Conservation (phyloP, 1,140 invertebrate genomes). For the Leptopilina boulardi region DNA sequence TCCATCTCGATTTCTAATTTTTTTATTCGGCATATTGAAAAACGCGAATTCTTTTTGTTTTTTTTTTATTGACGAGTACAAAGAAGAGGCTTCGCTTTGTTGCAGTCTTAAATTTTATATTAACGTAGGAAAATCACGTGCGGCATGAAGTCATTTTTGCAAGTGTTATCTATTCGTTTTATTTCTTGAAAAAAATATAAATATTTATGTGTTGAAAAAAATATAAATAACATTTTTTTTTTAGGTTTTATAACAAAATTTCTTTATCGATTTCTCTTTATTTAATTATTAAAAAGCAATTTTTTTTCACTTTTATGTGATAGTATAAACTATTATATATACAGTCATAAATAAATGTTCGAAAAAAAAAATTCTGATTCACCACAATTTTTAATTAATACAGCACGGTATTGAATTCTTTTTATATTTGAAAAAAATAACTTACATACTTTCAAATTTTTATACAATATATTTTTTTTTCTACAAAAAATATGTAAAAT, state of each 20-base stretch:
- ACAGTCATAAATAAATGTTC: too few species aligned
- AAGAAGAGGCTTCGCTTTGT: not conserved
- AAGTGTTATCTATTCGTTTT: not conserved
- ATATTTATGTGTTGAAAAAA: not conserved
- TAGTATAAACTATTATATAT: too few species aligned
- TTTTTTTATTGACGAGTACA: not conserved
- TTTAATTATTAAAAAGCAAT: not conserved
- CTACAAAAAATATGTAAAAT: too few species aligned
- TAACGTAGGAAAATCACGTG: not conserved
- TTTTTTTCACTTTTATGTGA: not conserved
- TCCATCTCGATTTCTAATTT: slow-evolving; percentile 67
- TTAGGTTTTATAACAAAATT: too few species aligned
- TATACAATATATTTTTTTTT: too few species aligned
- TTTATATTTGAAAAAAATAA: too few species aligned
- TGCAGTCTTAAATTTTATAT: not conserved
- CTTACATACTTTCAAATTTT: too few species aligned
- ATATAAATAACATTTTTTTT: not conserved
- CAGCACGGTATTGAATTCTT: too few species aligned
- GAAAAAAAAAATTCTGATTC: too few species aligned
- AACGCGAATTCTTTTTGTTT: slow-evolving; percentile 3
- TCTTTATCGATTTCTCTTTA: not conserved
- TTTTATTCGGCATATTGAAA: slow-evolving; percentile 74
- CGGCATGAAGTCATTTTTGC: not conserved
- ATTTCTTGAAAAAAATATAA: not conserved
- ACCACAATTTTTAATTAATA: too few species aligned